Conservation (phyloP, 2,888 invertebrate species). For the Dendrolimus houi region DNA sequence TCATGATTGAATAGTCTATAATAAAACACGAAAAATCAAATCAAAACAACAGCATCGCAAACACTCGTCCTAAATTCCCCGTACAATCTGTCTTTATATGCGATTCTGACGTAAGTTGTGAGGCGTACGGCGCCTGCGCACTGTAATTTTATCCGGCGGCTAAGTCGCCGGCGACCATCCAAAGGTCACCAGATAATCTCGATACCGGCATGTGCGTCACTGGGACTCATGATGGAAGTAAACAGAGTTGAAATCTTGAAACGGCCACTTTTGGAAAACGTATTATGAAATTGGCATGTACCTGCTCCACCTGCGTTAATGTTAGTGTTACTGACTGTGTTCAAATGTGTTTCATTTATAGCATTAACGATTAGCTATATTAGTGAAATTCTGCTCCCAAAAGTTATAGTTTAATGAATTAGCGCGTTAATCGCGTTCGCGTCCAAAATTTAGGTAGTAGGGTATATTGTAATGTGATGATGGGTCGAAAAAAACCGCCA, state of each 20-base stretch:
- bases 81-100: background rate
- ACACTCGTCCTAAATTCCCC: background rate
- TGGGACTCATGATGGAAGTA: constrained; percentile 15
- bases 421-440: too few relatives aligned
- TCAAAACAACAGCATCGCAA: background rate
- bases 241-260: constrained; percentile 26
- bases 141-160: constrained; percentile 43
- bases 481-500: too few relatives aligned
- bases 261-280: too few relatives aligned
- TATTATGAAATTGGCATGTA: too few relatives aligned
- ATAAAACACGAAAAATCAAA: background rate
- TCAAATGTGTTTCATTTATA: too few relatives aligned
- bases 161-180: constrained; percentile 36
- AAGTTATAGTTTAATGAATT: too few relatives aligned
- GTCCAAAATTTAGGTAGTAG: too few relatives aligned
- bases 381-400: too few relatives aligned
- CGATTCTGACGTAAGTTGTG: constrained; percentile 4
- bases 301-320: too few relatives aligned
- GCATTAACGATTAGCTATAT: too few relatives aligned
- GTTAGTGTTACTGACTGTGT: too few relatives aligned
- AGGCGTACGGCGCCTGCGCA: constrained; percentile 22
- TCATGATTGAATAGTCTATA: background rate
- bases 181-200: constrained; percentile 50
- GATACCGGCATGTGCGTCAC: constrained; percentile 39
- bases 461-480: too few relatives aligned